These are phyloP conservation scores for Apocrypta bakeri DNA, from an alignment of 1,140 invertebrate species.

Conservation along the genomic window DNA sequence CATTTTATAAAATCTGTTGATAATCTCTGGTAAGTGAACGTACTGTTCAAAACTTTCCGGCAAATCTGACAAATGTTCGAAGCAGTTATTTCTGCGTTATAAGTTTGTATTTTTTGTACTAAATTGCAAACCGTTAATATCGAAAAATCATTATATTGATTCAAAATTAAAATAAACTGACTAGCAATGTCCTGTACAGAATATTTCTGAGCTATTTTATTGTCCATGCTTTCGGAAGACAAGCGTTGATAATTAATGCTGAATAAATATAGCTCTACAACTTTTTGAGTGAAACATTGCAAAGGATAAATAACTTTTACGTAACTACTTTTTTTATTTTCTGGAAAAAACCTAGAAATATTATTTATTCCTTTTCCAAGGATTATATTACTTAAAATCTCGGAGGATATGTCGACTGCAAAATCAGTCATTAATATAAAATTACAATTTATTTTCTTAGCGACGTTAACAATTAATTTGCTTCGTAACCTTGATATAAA, in stretches of 20 bases:
- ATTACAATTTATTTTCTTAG: slow-evolving; percentile 1
- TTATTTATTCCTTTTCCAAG: background rate
- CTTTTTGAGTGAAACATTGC: background rate
- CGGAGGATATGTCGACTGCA: background rate
- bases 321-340: background rate
- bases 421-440: background rate
- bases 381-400: background rate
- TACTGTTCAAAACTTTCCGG: background rate
- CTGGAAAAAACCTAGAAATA: background rate
- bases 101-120: background rate
- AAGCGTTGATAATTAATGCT: background rate
- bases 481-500: background rate
- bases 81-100: background rate
- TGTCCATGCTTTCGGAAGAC: background rate
- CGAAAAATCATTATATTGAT: background rate
- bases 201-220: background rate
- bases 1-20: background rate
- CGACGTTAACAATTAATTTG: background rate
- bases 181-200: slow-evolving; percentile 1
- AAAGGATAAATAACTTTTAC: background rate
- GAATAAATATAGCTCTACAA: background rate
- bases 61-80: slow-evolving; percentile 1
- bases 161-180: background rate
- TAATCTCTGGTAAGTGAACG: too few species aligned
- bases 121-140: background rate